Evolutionary conservation across 2,888 invertebrate genomes (phyloP), one percentile per base, ranked within the genome.

Genomic region (Pharmacophagus antenor): DNA sequence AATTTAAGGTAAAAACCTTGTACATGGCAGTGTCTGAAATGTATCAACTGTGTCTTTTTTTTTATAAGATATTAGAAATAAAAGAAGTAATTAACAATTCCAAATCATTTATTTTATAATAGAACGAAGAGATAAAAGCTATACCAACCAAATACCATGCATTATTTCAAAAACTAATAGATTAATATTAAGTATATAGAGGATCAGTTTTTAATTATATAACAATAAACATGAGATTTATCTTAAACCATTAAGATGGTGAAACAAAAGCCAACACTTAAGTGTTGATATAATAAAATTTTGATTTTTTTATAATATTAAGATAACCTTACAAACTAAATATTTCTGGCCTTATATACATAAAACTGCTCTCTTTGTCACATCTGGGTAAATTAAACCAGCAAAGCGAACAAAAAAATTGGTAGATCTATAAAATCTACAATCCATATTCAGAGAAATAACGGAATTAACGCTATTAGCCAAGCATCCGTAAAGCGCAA

Each of bases 81-180:
- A 64, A 63, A 59, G 21, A 53, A 42, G 31, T 50, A 4, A 20
- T 23, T 27, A 62, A 67, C 65, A 62, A 66, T 61, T 65, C 64
- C 49, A 68, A 69, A 63, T 67, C 57, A 64, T 67, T 70, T 70
- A 69, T 66, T 70, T 42, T 65, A 60, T 62, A 64, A 62, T 61
- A 65, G 44, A 65, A 70, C 61, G 64, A 65, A 66, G 66, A 63
- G 70, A 70, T 71, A 71, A 61, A 67, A 64, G 63, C 62, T 66
- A 68, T 66, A 62, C 66, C 67, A 62, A 62, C 65, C 62, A 65
- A 68, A 67, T 68, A 71, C 62, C 71, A 72, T 71, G 70, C 68
- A 70, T 65, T 69, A 70, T 65, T 69, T 64, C 47, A 60, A 56
- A 66, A 65, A 31, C 10, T 65, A 59, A 66, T 57, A 58, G 67